Evolutionary conservation across 2,888 invertebrate species (phyloP), one percentile per base, ranked within the genome.

Genomic region (Dendrolimus pini): DNA sequence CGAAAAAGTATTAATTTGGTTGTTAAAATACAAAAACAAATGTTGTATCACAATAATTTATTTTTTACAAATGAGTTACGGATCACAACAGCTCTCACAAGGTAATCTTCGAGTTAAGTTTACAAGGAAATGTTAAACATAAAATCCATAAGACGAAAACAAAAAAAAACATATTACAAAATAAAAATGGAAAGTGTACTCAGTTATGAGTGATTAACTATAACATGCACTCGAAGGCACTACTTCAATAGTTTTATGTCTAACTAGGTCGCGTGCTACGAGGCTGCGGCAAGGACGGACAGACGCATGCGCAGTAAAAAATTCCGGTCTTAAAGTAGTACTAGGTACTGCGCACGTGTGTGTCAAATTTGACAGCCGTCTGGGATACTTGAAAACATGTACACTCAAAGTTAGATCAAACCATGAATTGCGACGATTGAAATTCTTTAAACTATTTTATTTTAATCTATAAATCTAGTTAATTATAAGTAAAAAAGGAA

Each of bases 41-140:
- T 71, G 72, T 82, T 89, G 79, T 91, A 91, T 91, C 91, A 90
- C 91, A 91, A 91, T 91, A 91, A 91, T 91, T 91, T 90, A 91
- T 91, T 91, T 75, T 87, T 89, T 89, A 91, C 90, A 90, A 90
- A 86, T 83, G 84, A 86, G 82, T 85, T 82, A 86, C 80, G 81
- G 83, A 82, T 87, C 87, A 88, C 86, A 86, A 86, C 84, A 86
- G 82, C 80, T 86, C 82, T 82, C 81, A 83, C 82, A 83, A 83
- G 75, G 81, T 77, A 78, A 77, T 78, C 73, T 75, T 80, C 78
- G 72, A 78, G 79, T 80, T 82, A 68, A 83, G 78, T 82, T 78
- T 74, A 78, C 69, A 76, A 74, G 69, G 75, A 74, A 74, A 72
- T 69, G 78, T 80, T 82, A 84, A 78, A 74, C 72, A 72, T 65